Evolutionary conservation across 2,113 vertebrate species (phyloP).

Genomic region (Xyrauchen texanus): DNA sequence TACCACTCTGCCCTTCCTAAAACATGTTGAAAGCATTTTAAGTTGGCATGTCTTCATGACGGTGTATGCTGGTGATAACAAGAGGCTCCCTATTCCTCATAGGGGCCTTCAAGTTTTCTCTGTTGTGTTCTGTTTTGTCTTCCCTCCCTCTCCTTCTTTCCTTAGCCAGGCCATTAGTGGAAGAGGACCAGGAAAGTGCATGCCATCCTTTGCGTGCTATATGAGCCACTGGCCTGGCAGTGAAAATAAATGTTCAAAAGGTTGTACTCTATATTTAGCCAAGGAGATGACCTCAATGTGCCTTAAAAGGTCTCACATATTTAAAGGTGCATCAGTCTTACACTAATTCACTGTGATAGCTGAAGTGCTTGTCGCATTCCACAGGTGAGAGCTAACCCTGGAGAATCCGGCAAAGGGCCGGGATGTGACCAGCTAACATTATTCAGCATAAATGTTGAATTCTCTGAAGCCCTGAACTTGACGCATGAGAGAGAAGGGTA

Average conservation of each 20-base stretch:
- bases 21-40: no score
- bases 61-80: background rate
- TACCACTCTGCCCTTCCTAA: no score
- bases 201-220: constrained; percentile 62
- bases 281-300: constrained; percentile 77
- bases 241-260: constrained; percentile 74
- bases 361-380: constrained; percentile 86
- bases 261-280: constrained; percentile 77
- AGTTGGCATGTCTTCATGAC: background rate
- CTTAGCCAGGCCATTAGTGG: constrained; percentile 42
- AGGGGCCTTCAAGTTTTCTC: constrained; percentile 28
- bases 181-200: constrained; percentile 59
- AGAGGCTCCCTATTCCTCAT: constrained; percentile 14
- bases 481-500: constrained; percentile 51
- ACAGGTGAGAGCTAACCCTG: constrained; percentile 75
- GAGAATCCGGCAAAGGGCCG: constrained; percentile 71
- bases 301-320: constrained; percentile 84
- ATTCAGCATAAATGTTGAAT: constrained; percentile 84
- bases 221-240: constrained; percentile 67
- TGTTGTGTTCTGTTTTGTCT: constrained; percentile 1
- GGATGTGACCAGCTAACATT: constrained; percentile 78
- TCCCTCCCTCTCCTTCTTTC: constrained; percentile 22
- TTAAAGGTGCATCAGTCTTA: constrained; percentile 90
- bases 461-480: constrained; percentile 65
- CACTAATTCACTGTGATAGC: constrained; percentile 90